phyloP scores from a whole-genome alignment of 2,113 vertebrate genomes.

The Numenius arquata region DNA sequence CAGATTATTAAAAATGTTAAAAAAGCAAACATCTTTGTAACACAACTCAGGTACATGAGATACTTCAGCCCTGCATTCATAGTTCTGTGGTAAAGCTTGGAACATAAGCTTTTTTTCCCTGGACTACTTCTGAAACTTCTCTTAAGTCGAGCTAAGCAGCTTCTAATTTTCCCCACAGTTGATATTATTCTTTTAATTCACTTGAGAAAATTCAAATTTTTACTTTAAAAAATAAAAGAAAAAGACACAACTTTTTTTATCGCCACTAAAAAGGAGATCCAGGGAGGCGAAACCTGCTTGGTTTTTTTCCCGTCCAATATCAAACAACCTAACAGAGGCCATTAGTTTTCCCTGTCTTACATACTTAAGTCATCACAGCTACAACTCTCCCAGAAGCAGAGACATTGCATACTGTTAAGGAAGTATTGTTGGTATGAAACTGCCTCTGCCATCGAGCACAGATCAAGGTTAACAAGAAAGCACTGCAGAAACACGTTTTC shows the following conservation, averaged over 20 bases:
- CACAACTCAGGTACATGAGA: neutral
- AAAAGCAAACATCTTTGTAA: neutral
- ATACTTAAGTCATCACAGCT: neutral
- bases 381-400: neutral
- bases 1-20: neutral
- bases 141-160: neutral
- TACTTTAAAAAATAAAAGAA: neutral
- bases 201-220: neutral
- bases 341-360: neutral
- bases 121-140: neutral
- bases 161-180: neutral
- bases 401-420: neutral
- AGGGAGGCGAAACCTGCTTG: neutral
- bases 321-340: neutral
- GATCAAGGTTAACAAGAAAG: neutral
- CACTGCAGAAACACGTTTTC: neutral
- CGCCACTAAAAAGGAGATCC: neutral
- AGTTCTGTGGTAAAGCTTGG: neutral
- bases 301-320: neutral
- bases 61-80: fast-evolving
- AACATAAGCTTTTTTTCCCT: neutral
- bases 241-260: neutral
- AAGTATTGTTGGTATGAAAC: neutral
- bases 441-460: neutral
- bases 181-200: neutral